A percentile compares a stretch with the other conserved stretches of the same genome.
These are phyloP conservation scores for Physocephala rufipes DNA, from an alignment of 2,888 invertebrate genomes.

Conservation along the genomic window DNA sequence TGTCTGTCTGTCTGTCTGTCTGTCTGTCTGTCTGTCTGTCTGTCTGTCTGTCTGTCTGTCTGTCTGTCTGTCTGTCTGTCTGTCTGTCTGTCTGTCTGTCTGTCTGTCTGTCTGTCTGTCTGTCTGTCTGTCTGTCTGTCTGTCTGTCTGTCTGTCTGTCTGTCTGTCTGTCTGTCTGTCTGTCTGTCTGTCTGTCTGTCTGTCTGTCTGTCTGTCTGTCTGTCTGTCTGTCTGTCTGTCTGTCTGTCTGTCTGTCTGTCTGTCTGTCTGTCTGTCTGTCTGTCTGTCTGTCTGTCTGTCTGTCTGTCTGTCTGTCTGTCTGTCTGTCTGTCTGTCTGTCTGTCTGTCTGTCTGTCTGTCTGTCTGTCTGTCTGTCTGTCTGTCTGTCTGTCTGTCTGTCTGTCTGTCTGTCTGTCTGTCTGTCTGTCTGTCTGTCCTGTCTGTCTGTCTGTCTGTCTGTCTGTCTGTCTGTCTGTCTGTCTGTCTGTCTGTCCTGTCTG, in stretches of 20 bases:
- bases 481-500: slow-evolving; percentile 21
- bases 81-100: slow-evolving; percentile 28
- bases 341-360: slow-evolving; percentile 21
- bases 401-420: slow-evolving; percentile 21
- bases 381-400: slow-evolving; percentile 21
- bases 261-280: slow-evolving; percentile 21
- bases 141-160: slow-evolving; percentile 29
- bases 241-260: slow-evolving; percentile 21
- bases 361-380: slow-evolving; percentile 21
- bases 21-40: slow-evolving; percentile 30
- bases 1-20: slow-evolving; percentile 29
- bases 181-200: slow-evolving; percentile 8
- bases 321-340: slow-evolving; percentile 21
- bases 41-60: slow-evolving; percentile 28
- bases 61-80: slow-evolving; percentile 29
- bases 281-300: slow-evolving; percentile 21
- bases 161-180: slow-evolving; percentile 26
- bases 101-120: slow-evolving; percentile 29
- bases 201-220: slow-evolving; percentile 20
- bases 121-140: slow-evolving; percentile 29
- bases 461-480: slow-evolving; percentile 21
- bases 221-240: slow-evolving; percentile 21
- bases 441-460: slow-evolving; percentile 21
- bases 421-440: slow-evolving; percentile 21
- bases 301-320: slow-evolving; percentile 21